Evolutionary conservation across 2,888 invertebrate genomes (phyloP).

Genomic region (Lepidochitona cinerea): DNA sequence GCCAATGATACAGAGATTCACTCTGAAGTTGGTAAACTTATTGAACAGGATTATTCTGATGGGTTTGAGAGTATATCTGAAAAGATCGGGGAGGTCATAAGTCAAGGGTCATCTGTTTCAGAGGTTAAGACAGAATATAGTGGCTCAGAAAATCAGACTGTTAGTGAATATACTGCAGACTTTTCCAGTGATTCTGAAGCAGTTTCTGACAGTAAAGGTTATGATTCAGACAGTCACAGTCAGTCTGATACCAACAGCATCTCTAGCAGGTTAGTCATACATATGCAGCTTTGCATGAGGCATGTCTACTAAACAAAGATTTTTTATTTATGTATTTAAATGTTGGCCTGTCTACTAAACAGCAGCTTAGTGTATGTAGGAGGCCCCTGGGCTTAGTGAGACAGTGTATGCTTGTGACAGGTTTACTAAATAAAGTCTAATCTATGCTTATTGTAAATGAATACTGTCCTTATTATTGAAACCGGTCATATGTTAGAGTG

Average conservation of each 20-base stretch:
- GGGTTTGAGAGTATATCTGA: slow-evolving; percentile 57
- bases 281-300: too few relatives aligned
- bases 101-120: slow-evolving; percentile 32
- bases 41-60: slow-evolving; percentile 44
- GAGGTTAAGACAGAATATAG: slow-evolving; percentile 44
- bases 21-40: background rate
- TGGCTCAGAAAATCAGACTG: slow-evolving; percentile 31
- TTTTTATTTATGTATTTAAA: too few relatives aligned
- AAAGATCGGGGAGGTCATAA: slow-evolving; percentile 37
- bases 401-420: too few relatives aligned
- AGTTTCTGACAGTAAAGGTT: slow-evolving; percentile 29
- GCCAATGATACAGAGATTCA: slow-evolving; percentile 37
- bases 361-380: too few relatives aligned
- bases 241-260: slow-evolving; percentile 22
- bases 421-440: too few relatives aligned
- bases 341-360: too few relatives aligned
- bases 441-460: too few relatives aligned
- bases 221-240: slow-evolving; percentile 23
- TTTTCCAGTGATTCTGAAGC: slow-evolving; percentile 43
- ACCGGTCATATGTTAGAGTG: too few relatives aligned
- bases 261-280: too few relatives aligned
- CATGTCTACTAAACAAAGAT: too few relatives aligned
- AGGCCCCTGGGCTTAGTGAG: too few relatives aligned
- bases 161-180: slow-evolving; percentile 45
- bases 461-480: too few relatives aligned